phyloP scores from a whole-genome alignment of 2,888 invertebrate species.

The Melanotus villosus region DNA sequence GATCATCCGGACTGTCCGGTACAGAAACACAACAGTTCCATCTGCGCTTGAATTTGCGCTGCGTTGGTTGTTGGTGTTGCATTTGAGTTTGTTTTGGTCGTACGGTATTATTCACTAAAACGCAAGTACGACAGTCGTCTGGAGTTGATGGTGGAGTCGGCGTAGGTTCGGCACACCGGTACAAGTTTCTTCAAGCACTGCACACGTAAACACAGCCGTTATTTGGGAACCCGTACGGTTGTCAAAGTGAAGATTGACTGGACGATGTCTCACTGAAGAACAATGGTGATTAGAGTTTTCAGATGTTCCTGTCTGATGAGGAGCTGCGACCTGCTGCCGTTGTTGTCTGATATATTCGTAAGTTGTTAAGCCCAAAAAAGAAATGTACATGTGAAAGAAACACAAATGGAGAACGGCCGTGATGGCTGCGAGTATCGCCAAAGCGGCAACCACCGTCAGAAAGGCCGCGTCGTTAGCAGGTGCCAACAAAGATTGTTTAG shows the following conservation, averaged over 20 bases:
- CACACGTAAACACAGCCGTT: slow-evolving; percentile 68
- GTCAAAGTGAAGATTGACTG: slow-evolving; percentile 67
- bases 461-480: slow-evolving; percentile 73
- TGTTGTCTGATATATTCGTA: slow-evolving; percentile 86
- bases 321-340: slow-evolving; percentile 66
- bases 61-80: slow-evolving; percentile 50
- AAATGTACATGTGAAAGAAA: slow-evolving; percentile 91
- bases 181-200: slow-evolving; percentile 70
- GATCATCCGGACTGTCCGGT: slow-evolving; percentile 74
- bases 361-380: slow-evolving; percentile 86
- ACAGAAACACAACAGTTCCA: slow-evolving; percentile 75
- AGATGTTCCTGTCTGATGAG: slow-evolving; percentile 16
- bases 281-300: slow-evolving; percentile 43
- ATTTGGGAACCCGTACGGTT: slow-evolving; percentile 59
- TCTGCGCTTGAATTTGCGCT: slow-evolving; percentile 67
- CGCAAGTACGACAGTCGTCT: slow-evolving; percentile 65
- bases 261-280: slow-evolving; percentile 56
- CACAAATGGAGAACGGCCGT: slow-evolving; percentile 86
- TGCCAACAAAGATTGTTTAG: slow-evolving; percentile 55
- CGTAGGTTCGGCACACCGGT: slow-evolving; percentile 66
- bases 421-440: slow-evolving; percentile 81
- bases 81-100: slow-evolving; percentile 54
- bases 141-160: slow-evolving; percentile 67
- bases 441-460: slow-evolving; percentile 73
- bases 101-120: slow-evolving; percentile 58